Conservation (phyloP, 2,888 invertebrate species). For the Pachymerium ferrugineum region DNA sequence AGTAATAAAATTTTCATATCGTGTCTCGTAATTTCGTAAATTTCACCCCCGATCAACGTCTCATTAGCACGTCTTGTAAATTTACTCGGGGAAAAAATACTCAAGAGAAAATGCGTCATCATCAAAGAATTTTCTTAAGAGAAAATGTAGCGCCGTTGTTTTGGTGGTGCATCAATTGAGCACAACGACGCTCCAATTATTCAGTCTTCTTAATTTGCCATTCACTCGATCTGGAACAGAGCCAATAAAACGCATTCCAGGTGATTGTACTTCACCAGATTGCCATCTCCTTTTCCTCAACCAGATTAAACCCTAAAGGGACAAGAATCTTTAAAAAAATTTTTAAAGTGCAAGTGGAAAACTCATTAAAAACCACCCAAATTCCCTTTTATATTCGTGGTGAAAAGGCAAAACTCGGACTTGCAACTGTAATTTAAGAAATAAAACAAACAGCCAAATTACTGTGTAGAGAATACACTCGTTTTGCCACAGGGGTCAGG, state of each 20-base stretch:
- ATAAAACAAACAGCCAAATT: conserved; percentile 4
- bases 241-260: conserved; percentile 13
- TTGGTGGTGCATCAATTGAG: too few species aligned
- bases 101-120: too few species aligned
- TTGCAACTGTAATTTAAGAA: background rate
- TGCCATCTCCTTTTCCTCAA: background rate
- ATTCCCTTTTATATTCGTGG: background rate
- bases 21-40: too few species aligned
- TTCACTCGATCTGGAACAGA: conserved; percentile 1
- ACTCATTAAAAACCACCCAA: background rate
- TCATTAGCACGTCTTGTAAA: too few species aligned
- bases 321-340: background rate
- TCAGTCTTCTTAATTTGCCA: conserved; percentile 13
- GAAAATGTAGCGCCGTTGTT: background rate
- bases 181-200: background rate
- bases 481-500: conserved; percentile 8
- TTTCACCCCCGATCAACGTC: too few species aligned
- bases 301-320: conserved; percentile 8
- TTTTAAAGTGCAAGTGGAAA: background rate
- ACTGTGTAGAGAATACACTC: background rate
- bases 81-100: too few species aligned
- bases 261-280: background rate
- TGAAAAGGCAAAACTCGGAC: background rate
- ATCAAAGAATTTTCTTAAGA: too few species aligned
- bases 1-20: too few species aligned